A percentile compares a stretch with the other conserved stretches of the same genome.
These are phyloP conservation scores for Tenualosa ilisha DNA, from an alignment of 2,797 vertebrate species.

Conservation along the genomic window DNA sequence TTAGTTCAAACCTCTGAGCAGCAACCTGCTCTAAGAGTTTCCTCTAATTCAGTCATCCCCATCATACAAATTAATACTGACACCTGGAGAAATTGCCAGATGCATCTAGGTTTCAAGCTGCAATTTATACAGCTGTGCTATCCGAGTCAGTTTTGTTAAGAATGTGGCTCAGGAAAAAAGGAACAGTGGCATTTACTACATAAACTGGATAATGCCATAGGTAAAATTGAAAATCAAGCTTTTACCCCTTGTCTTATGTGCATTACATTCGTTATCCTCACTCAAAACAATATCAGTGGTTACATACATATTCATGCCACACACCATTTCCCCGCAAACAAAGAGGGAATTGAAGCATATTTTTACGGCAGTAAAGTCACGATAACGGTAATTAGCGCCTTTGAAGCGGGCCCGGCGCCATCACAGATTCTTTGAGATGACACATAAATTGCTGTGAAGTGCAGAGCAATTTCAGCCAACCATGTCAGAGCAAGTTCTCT, in stretches of 20 bases:
- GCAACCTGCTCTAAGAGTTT: not conserved
- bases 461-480: slow-evolving; percentile 76
- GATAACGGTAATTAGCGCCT: slow-evolving; percentile 74
- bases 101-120: not conserved
- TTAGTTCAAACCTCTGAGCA: not conserved
- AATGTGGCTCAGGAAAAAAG: not conserved
- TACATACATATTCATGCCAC: slow-evolving; percentile 33
- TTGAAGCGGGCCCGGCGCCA: slow-evolving; percentile 64
- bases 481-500: slow-evolving; percentile 70
- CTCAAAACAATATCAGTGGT: slow-evolving; percentile 1
- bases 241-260: not conserved
- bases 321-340: slow-evolving; percentile 38
- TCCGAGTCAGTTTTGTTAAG: not conserved
- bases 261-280: not conserved
- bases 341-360: slow-evolving; percentile 48
- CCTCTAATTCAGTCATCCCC: not conserved
- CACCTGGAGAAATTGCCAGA: not conserved
- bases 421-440: slow-evolving; percentile 73
- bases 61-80: not conserved
- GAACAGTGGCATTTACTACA: not conserved
- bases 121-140: not conserved
- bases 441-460: slow-evolving; percentile 77
- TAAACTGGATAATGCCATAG: not conserved
- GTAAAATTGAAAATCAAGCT: not conserved
- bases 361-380: slow-evolving; percentile 51